These are phyloP conservation scores for Sebastes umbrosus DNA, from an alignment of 2,797 vertebrate genomes.

Conservation along the genomic window DNA sequence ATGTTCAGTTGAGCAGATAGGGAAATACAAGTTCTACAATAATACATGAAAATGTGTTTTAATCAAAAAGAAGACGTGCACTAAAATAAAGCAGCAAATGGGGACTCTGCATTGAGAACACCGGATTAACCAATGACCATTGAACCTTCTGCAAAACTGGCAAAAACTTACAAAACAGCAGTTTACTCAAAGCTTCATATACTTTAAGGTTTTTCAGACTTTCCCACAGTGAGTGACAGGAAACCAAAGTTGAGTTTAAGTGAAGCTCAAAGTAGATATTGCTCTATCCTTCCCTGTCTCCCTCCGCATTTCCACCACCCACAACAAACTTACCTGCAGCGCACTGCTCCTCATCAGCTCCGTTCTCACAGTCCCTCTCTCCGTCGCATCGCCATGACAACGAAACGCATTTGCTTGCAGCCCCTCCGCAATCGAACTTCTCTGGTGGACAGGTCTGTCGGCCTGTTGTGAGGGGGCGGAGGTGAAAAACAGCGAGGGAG, in stretches of 20 bases:
- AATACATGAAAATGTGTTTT: not conserved
- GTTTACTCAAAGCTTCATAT: not conserved
- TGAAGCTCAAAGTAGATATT: not conserved
- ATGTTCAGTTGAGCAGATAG: not conserved
- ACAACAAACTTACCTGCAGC: constrained; percentile 82
- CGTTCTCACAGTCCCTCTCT: constrained; percentile 93
- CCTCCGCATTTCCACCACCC: not conserved
- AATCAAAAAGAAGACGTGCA: not conserved
- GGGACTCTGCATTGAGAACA: not conserved
- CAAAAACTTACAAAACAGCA: not conserved
- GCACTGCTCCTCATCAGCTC: constrained; percentile 91
- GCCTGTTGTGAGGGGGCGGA: constrained; percentile 71
- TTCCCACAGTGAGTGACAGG: not conserved
- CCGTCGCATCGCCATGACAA: constrained; percentile 97
- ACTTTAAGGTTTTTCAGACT: not conserved
- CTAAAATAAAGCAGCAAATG: constrained; percentile 1
- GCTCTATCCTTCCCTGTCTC: not conserved
- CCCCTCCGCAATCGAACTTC: constrained; percentile 94
- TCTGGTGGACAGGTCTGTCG: constrained; percentile 91
- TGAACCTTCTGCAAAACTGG: not conserved
- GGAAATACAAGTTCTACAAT: not conserved
- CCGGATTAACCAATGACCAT: not conserved
- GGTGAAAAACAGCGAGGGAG: not conserved
- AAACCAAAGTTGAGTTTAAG: not conserved
- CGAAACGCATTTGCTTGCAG: constrained; percentile 91